Evolutionary conservation across 2,113 vertebrate genomes (phyloP).

Genomic region (Lophius piscatorius): DNA sequence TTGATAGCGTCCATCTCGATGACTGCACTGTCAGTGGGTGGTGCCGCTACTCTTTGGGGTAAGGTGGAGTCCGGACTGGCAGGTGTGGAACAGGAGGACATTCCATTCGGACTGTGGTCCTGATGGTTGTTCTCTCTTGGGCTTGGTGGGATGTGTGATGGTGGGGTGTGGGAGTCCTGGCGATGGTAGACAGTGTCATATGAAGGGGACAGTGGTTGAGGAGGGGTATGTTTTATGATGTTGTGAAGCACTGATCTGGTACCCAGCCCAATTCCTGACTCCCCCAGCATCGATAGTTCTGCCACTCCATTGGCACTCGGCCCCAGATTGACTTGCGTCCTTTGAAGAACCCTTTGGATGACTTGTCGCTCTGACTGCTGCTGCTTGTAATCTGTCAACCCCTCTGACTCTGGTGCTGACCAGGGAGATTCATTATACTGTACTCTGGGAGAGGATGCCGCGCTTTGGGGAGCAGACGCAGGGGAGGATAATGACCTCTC

Average conservation of each 20-base stretch:
- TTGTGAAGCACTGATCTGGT: slow-evolving; percentile 71
- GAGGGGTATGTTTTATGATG: slow-evolving; percentile 63
- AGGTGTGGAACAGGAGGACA: slow-evolving; percentile 75
- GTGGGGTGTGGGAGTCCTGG: slow-evolving; percentile 51
- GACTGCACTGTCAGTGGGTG: slow-evolving; percentile 75
- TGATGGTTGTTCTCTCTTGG: slow-evolving; percentile 54
- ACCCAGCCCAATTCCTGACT: slow-evolving; percentile 75
- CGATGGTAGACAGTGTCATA: slow-evolving; percentile 59
- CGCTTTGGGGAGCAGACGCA: slow-evolving; percentile 80
- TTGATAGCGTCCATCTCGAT: slow-evolving; percentile 93
- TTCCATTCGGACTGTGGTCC: slow-evolving; percentile 72
- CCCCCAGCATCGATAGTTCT: slow-evolving; percentile 80
- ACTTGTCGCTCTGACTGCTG: slow-evolving; percentile 88
- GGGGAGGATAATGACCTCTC: slow-evolving; percentile 80
- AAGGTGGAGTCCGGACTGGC: slow-evolving; percentile 74
- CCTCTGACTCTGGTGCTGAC: slow-evolving; percentile 76
- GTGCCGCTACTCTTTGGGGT: slow-evolving; percentile 57
- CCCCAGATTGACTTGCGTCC: slow-evolving; percentile 88
- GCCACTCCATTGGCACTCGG: slow-evolving; percentile 83
- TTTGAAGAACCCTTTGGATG: slow-evolving; percentile 90
- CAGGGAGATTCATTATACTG: slow-evolving; percentile 77
- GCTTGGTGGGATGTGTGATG: slow-evolving; percentile 50
- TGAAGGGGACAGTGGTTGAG: slow-evolving; percentile 47
- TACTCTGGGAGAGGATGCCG: slow-evolving; percentile 80
- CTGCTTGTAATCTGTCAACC: slow-evolving; percentile 87